Conservation (phyloP, 1,140 invertebrate species). For the Drosophila parabipectinata region DNA sequence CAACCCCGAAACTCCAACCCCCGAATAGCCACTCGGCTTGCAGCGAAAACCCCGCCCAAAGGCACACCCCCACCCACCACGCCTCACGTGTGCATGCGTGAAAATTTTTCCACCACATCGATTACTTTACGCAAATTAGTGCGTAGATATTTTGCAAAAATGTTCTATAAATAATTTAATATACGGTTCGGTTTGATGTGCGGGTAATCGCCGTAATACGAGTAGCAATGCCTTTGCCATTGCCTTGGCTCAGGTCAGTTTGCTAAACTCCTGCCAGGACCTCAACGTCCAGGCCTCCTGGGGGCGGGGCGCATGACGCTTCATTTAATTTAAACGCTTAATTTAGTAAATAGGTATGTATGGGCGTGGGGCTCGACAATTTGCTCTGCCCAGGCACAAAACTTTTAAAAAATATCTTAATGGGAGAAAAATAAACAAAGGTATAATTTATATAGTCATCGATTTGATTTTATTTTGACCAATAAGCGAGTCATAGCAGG, state of each 20-base stretch:
- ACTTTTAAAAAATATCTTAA: too few species aligned
- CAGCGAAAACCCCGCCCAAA: slow-evolving; percentile 16
- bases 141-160: slow-evolving; percentile 83
- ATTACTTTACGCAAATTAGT: slow-evolving; percentile 83
- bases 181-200: slow-evolving; percentile 58
- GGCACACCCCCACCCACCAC: not conserved
- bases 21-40: not conserved
- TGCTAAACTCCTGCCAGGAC: slow-evolving; percentile 14
- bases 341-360: slow-evolving; percentile 55
- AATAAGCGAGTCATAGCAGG: not conserved
- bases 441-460: not conserved
- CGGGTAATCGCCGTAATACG: slow-evolving; percentile 40
- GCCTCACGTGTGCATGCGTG: slow-evolving; percentile 68
- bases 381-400: too few species aligned
- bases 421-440: too few species aligned
- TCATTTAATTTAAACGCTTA: slow-evolving; percentile 64
- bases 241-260: slow-evolving; percentile 22
- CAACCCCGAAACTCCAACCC: slow-evolving; percentile 1
- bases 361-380: too few species aligned
- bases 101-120: slow-evolving; percentile 82
- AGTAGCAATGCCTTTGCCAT: slow-evolving; percentile 3
- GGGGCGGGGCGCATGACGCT: slow-evolving; percentile 22
- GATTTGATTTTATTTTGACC: not conserved
- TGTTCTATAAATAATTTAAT: slow-evolving; percentile 81
- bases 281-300: not conserved